Evolutionary conservation across 2,888 invertebrate species (phyloP), one percentile per base, ranked within the genome.

Genomic region (Spilosoma lubricipeda): DNA sequence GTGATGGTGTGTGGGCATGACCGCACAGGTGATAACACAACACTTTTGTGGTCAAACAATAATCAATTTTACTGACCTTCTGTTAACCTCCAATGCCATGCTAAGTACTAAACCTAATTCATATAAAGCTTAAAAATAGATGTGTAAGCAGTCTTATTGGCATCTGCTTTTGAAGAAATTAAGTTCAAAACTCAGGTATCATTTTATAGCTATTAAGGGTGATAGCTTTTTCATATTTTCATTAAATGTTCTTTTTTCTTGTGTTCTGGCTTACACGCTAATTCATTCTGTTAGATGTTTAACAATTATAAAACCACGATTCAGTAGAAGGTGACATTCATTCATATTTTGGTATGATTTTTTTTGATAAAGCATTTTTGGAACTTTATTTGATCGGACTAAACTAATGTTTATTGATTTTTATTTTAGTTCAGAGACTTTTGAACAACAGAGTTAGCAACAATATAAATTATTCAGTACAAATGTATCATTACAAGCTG

Each of bases 11-110:
- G 27, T 73, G 72, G 77, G 77, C 71, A 79, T 79, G 75, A 78
- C 76, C 75, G 72, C 78, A 76, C 80, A 83, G 82, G 79, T 83
- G 81, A 68, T 80, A 80, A 78, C 78, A 79, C 73, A 66, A 75
- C 70, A 73, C 74, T 74, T 77, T 69, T 71, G 71, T 78, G 70
- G 75, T 77, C 71, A 75, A 59, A 59, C 48, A 66, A 59, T 74
- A 77, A 67, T 77, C 75, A 67, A 79, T 71, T 69, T 15, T 75
- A 52, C 72, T 33, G 73, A 70, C 74, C 63, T 71, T 68, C 73
- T 63, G 39, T 69, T 71, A 67, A 78, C 72, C 59, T 30, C 67
- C 11, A 56, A 70, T 65, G 78, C 64, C 74, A 70, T 63, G 63
- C 52, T 71, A 45, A 63, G 69, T 69, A 75, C 74, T 70, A 68